These are phyloP conservation scores for Hypsopygia costalis DNA, from an alignment of 2,888 invertebrate genomes.

Conservation along the genomic window DNA sequence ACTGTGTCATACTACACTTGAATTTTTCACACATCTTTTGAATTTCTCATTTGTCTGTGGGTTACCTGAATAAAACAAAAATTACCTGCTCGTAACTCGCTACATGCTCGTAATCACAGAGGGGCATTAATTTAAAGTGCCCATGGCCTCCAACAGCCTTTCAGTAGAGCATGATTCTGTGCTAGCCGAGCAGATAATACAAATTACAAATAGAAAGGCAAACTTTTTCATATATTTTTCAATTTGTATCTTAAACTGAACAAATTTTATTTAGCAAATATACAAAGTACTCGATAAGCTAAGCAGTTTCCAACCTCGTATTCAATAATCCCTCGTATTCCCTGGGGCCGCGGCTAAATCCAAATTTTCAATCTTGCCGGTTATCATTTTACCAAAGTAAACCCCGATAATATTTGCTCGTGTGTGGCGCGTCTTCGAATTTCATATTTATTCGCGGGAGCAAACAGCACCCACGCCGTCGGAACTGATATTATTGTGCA, in stretches of 20 bases:
- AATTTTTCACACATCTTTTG: no score
- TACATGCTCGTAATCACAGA: no score
- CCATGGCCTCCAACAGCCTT: no score
- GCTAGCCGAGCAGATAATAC: no score
- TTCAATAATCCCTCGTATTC: slow-evolving; percentile 44
- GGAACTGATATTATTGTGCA: slow-evolving; percentile 81
- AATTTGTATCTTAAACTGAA: not conserved
- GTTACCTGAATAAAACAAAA: no score
- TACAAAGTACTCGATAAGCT: slow-evolving; percentile 21
- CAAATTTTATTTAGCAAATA: slow-evolving; percentile 10
- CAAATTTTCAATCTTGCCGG: slow-evolving; percentile 74
- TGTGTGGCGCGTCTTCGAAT: slow-evolving; percentile 69
- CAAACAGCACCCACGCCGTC: slow-evolving; percentile 69
- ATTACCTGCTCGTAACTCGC: no score
- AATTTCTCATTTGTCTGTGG: no score
- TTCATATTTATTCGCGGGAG: slow-evolving; percentile 79
- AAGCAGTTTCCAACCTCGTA: slow-evolving; percentile 31
- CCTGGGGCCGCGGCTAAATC: slow-evolving; percentile 62
- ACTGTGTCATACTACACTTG: no score
- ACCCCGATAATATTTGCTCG: slow-evolving; percentile 76
- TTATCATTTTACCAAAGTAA: slow-evolving; percentile 80
- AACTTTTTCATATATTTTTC: no score
- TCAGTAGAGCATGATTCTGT: no score
- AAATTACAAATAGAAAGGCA: no score
- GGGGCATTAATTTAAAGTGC: no score